Evolutionary conservation across 2,888 invertebrate genomes (phyloP).

Genomic region (Oasisia sp.): DNA sequence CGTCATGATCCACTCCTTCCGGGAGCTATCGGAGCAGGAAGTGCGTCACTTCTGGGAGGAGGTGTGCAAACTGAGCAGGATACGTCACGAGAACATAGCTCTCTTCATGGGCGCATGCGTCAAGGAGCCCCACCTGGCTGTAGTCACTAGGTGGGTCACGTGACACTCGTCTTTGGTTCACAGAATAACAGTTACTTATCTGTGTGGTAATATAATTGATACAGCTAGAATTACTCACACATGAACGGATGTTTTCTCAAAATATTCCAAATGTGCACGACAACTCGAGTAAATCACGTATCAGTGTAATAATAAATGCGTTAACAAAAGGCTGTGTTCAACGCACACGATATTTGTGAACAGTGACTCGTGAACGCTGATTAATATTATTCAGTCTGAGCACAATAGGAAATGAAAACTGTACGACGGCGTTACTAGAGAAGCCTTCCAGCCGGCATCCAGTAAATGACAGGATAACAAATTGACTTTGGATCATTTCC

Average conservation of each 20-base stretch:
- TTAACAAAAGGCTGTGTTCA: no score
- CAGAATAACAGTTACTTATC: neutral
- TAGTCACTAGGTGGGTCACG: slow-evolving; percentile 62
- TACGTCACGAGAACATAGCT: slow-evolving; percentile 67
- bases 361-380: no score
- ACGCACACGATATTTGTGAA: no score
- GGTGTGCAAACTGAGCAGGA: slow-evolving; percentile 63
- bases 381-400: neutral
- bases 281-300: no score
- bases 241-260: no score
- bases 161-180: neutral
- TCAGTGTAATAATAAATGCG: no score
- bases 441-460: no score
- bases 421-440: neutral
- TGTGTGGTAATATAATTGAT: slow-evolving; percentile 4
- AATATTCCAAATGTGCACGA: no score
- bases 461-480: neutral
- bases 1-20: slow-evolving; percentile 64
- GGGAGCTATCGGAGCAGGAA: slow-evolving; percentile 38
- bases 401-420: neutral
- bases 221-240: no score
- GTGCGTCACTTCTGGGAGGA: slow-evolving; percentile 49
- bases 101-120: slow-evolving; percentile 68
- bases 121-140: slow-evolving; percentile 61
- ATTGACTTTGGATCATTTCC: neutral